Conservation (phyloP, 2,888 invertebrate species). For the Kuschelorhynchus macadamiae region DNA sequence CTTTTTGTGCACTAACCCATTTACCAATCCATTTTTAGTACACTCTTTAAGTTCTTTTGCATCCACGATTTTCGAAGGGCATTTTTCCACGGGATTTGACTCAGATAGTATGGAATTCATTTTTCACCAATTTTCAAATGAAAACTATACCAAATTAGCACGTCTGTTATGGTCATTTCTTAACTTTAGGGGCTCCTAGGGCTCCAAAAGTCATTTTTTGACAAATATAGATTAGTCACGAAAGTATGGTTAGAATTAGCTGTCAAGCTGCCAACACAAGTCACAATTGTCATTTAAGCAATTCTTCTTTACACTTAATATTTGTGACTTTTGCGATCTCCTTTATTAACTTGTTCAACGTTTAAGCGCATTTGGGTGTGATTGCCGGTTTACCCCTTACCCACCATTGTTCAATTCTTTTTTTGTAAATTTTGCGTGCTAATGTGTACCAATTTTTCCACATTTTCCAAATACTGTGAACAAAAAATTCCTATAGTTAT, state of each 20-base stretch:
- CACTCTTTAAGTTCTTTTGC: slow-evolving; percentile 49
- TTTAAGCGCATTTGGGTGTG: no score
- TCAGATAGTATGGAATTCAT: slow-evolving; percentile 57
- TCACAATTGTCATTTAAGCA: no score
- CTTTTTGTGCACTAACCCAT: slow-evolving; percentile 53
- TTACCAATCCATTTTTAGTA: slow-evolving; percentile 56
- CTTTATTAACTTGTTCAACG: no score
- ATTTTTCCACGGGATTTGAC: slow-evolving; percentile 57
- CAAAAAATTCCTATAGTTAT: no score
- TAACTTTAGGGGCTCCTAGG: slow-evolving; percentile 22
- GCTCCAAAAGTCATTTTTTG: slow-evolving; percentile 36
- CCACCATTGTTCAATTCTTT: no score
- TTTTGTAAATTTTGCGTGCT: no score
- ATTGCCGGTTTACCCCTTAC: no score
- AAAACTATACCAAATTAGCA: slow-evolving; percentile 20
- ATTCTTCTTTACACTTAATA: no score
- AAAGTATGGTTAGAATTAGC: slow-evolving; percentile 39
- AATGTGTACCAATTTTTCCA: no score
- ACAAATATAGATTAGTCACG: slow-evolving; percentile 33
- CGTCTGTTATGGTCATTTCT: slow-evolving; percentile 35
- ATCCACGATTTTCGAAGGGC: slow-evolving; percentile 55
- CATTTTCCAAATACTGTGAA: no score
- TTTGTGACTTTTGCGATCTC: no score
- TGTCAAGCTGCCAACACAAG: no score
- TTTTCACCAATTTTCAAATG: slow-evolving; percentile 40